Conservation (phyloP, 2,888 invertebrate species). For the Hyles lineata region DNA sequence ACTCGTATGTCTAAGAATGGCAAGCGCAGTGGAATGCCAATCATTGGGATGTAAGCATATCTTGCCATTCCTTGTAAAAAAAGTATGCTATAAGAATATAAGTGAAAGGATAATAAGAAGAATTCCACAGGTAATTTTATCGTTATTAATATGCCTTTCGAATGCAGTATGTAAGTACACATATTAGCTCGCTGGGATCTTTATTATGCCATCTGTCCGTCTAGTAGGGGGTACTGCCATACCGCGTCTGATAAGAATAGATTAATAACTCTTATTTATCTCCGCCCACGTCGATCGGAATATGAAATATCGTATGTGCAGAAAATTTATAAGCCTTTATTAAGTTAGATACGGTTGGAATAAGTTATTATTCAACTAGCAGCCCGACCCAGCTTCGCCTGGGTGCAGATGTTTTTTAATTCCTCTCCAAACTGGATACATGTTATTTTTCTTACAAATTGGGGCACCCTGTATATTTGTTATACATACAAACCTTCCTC, state of each 20-base stretch:
- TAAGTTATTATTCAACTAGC: neutral
- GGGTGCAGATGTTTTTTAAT: no score
- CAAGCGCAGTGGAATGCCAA: no score
- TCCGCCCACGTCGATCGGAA: conserved; percentile 16
- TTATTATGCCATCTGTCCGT: conserved; percentile 27
- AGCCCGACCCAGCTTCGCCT: no score
- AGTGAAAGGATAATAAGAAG: no score
- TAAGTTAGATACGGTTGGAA: conserved; percentile 17
- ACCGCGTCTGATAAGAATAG: conserved; percentile 14
- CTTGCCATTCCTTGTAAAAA: no score
- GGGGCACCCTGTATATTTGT: no score
- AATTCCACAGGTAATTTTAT: neutral
- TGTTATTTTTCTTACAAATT: no score
- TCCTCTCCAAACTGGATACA: no score
- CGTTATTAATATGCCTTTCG: neutral
- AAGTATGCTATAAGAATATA: no score
- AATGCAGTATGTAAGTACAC: neutral
- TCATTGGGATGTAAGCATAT: no score
- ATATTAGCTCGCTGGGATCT: neutral
- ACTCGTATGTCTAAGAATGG: no score
- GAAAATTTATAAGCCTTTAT: conserved; percentile 25
- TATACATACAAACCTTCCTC: no score
- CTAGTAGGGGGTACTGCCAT: neutral
- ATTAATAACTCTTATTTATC: conserved; percentile 26
- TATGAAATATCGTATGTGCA: conserved; percentile 26